phyloP scores from a whole-genome alignment of 2,888 invertebrate genomes.

The Aphrophora alni region DNA sequence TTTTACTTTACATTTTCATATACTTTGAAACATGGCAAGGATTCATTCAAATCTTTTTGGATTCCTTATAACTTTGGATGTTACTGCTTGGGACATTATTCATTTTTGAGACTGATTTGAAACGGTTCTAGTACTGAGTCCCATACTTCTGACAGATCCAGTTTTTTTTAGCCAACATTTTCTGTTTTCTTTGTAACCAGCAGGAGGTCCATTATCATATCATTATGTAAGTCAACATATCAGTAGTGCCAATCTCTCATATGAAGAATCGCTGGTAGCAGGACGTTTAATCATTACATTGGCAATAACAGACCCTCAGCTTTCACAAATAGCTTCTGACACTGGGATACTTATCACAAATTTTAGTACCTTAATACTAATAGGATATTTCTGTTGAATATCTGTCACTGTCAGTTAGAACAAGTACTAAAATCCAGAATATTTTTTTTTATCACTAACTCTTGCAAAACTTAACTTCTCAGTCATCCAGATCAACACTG shows the following conservation, averaged over 20 bases:
- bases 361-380: not conserved
- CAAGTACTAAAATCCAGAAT: not conserved
- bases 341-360: not conserved
- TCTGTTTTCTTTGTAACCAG: constrained; percentile 23
- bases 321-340: constrained; percentile 9
- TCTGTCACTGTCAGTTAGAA: constrained; percentile 6
- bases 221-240: not conserved
- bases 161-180: not conserved
- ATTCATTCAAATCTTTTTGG: constrained; percentile 1
- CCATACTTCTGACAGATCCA: not conserved
- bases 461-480: not conserved
- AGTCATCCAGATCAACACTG: not conserved
- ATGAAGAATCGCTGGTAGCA: not conserved
- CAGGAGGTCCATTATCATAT: constrained; percentile 17
- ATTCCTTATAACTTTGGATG: constrained; percentile 13
- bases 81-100: not conserved
- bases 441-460: not conserved
- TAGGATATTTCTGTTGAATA: constrained; percentile 4
- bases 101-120: constrained; percentile 4
- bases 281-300: not conserved
- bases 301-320: constrained; percentile 1
- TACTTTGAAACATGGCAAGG: not conserved
- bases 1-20: not conserved
- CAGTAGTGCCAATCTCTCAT: constrained; percentile 15
- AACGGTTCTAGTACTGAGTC: not conserved